phyloP scores from a whole-genome alignment of 2,888 invertebrate genomes.

The Dryococelus australis region DNA sequence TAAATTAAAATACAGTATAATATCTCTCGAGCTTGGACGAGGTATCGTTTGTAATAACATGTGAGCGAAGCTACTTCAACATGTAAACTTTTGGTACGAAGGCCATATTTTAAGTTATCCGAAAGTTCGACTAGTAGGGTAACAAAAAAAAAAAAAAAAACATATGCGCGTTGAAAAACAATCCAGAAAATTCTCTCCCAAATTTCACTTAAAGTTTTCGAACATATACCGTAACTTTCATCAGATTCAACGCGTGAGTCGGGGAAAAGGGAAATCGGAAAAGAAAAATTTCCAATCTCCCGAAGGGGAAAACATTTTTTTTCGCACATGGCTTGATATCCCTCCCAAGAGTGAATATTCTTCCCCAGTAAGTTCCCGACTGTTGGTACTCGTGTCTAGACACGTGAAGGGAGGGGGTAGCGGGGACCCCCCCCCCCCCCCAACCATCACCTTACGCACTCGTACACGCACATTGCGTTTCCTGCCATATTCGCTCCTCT shows the following conservation, averaged over 20 bases:
- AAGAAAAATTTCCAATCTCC: neutral
- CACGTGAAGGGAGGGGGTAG: neutral
- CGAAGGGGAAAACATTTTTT: neutral
- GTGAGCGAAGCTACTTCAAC: too few species aligned
- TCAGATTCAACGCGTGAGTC: neutral
- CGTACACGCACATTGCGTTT: neutral
- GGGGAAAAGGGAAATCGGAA: neutral
- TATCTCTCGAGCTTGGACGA: too few species aligned
- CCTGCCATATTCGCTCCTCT: neutral
- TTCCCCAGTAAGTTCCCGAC: neutral
- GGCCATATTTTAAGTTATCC: neutral
- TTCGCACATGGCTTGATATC: neutral
- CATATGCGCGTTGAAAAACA: neutral
- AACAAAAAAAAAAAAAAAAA: neutral
- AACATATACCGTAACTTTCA: neutral
- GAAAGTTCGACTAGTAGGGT: neutral
- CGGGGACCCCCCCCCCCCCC: neutral
- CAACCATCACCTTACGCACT: too few species aligned
- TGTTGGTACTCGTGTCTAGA: conserved; percentile 16
- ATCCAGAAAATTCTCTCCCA: neutral
- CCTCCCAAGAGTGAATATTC: neutral
- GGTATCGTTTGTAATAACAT: too few species aligned
- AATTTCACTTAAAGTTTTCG: neutral
- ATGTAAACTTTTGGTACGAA: too few species aligned
- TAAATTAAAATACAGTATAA: too few species aligned